phyloP scores from a whole-genome alignment of 2,888 invertebrate species.

The Chalcosyrphus nemorum region DNA sequence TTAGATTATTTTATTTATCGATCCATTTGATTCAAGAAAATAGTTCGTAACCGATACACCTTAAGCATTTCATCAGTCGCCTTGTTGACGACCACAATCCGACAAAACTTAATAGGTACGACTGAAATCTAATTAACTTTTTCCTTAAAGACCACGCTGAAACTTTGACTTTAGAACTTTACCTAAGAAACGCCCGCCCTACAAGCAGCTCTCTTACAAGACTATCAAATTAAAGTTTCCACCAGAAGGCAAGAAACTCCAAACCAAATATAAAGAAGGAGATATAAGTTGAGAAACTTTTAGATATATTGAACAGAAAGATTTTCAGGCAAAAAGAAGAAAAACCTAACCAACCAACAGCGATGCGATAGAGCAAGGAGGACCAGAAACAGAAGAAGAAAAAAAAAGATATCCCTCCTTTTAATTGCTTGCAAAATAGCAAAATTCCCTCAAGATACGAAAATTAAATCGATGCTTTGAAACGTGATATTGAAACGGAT shows the following conservation, averaged over 20 bases:
- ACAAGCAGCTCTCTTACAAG: slow-evolving; percentile 53
- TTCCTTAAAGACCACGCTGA: slow-evolving; percentile 55
- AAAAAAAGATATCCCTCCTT: slow-evolving; percentile 50
- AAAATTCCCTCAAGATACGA: slow-evolving; percentile 72
- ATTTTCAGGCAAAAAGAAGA: slow-evolving; percentile 30
- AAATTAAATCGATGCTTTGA: slow-evolving; percentile 73
- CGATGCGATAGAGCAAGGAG: slow-evolving; percentile 16
- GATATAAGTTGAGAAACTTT: slow-evolving; percentile 65
- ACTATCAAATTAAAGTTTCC: slow-evolving; percentile 71
- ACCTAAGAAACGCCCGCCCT: slow-evolving; percentile 44
- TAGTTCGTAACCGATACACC: not conserved
- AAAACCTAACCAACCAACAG: slow-evolving; percentile 20
- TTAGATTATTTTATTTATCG: not conserved
- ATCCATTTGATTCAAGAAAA: not conserved
- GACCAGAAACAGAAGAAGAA: slow-evolving; percentile 35
- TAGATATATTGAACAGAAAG: slow-evolving; percentile 68
- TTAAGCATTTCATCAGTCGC: slow-evolving; percentile 20
- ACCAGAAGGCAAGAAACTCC: slow-evolving; percentile 61
- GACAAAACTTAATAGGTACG: slow-evolving; percentile 33
- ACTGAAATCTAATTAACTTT: slow-evolving; percentile 70
- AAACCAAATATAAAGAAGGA: slow-evolving; percentile 53
- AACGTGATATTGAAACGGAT: slow-evolving; percentile 73
- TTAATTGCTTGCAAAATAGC: slow-evolving; percentile 72
- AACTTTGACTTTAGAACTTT: slow-evolving; percentile 66
- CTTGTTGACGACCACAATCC: slow-evolving; percentile 13